Evolutionary conservation across 2,797 vertebrate genomes (phyloP).

Genomic region (Tenualosa thibaudeaui): DNA sequence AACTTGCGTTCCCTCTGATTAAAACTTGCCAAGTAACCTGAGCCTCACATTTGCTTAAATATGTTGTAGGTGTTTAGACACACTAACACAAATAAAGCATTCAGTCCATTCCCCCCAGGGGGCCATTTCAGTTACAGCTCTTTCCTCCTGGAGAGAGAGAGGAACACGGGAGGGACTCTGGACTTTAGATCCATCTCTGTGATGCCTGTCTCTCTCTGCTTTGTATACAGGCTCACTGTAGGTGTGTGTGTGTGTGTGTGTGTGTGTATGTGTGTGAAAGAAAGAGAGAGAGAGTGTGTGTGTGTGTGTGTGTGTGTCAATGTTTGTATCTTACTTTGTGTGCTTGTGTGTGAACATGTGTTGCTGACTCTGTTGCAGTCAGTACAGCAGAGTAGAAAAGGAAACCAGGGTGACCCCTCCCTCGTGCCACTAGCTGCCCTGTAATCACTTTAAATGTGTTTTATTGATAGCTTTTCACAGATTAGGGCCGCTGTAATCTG

Average conservation of each 20-base stretch:
- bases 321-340: neutral
- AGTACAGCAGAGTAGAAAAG: constrained; percentile 33
- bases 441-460: constrained; percentile 78
- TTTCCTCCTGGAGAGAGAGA: neutral
- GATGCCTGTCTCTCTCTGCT: neutral
- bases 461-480: constrained; percentile 76
- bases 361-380: constrained; percentile 8
- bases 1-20: neutral
- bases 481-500: constrained; percentile 76
- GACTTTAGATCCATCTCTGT: neutral
- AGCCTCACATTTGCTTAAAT: neutral
- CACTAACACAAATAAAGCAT: neutral
- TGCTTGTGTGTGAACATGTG: constrained; percentile 15
- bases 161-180: neutral
- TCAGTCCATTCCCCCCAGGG: neutral
- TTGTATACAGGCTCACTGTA: neutral
- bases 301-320: neutral
- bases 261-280: neutral
- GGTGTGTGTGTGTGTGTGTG: constrained; percentile 11
- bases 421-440: constrained; percentile 60
- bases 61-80: constrained; percentile 4
- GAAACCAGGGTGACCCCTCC: constrained; percentile 51
- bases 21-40: neutral
- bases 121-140: neutral
- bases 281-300: neutral